Evolutionary conservation across 2,888 invertebrate genomes (phyloP).

Genomic region (Meloe dianella): DNA sequence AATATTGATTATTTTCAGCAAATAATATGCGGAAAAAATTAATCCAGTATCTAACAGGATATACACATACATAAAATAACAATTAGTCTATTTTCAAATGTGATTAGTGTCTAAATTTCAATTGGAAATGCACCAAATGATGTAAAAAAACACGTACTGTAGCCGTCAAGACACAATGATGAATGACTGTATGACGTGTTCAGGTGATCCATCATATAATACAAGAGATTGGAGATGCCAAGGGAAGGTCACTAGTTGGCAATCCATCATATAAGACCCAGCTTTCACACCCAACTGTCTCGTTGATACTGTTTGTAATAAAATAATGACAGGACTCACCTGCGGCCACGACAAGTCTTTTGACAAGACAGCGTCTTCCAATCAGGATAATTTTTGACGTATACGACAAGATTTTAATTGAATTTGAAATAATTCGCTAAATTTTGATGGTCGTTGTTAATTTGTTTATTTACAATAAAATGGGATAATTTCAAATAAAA

Average conservation of each 20-base stretch:
- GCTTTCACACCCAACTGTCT: constrained; percentile 47
- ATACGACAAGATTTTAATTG: neutral
- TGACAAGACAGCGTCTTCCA: neutral
- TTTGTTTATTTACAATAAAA: neutral
- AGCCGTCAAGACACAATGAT: constrained; percentile 53
- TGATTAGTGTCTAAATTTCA: constrained; percentile 31
- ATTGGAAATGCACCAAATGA: constrained; percentile 45
- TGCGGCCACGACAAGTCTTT: constrained; percentile 18
- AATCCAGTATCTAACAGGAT: neutral
- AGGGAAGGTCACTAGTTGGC: constrained; percentile 55
- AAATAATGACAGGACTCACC: constrained; percentile 37
- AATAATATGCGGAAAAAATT: neutral
- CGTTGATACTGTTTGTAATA: constrained; percentile 24
- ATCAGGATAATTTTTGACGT: neutral
- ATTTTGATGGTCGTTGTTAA: neutral
- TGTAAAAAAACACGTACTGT: constrained; percentile 38
- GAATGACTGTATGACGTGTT: constrained; percentile 58
- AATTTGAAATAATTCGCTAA: too few relatives aligned
- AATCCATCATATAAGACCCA: constrained; percentile 53
- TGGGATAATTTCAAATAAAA: neutral
- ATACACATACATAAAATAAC: neutral
- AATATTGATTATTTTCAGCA: neutral
- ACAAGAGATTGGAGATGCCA: constrained; percentile 59
- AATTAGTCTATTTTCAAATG: constrained; percentile 4
- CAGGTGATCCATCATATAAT: constrained; percentile 61